A percentile compares a stretch with the other conserved stretches of the same genome.
Evolutionary conservation across 2,113 vertebrate genomes (phyloP).

Genomic region (Dicaeum eximium): DNA sequence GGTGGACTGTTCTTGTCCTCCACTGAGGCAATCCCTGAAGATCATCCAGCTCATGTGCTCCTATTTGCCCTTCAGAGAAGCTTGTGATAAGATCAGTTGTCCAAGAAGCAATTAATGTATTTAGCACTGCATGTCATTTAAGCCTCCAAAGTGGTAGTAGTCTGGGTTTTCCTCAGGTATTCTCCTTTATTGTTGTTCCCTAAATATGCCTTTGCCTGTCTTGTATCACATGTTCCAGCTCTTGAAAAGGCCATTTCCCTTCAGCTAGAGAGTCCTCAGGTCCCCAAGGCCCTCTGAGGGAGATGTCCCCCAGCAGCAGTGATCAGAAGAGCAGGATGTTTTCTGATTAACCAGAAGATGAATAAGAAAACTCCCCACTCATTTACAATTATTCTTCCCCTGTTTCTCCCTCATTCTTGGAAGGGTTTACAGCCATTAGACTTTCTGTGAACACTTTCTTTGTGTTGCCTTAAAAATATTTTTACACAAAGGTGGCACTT

Average conservation of each 20-base stretch:
- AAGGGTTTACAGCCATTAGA: neutral
- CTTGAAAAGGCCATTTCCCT: neutral
- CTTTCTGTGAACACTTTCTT: neutral
- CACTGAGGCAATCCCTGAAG: neutral
- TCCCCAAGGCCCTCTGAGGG: fast-evolving
- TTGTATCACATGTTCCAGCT: neutral
- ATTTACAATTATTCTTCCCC: neutral
- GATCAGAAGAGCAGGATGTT: neutral
- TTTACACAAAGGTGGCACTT: neutral
- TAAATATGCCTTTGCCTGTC: neutral
- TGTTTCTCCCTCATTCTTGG: neutral
- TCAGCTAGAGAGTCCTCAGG: neutral
- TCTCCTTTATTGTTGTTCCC: neutral
- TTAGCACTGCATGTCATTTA: neutral
- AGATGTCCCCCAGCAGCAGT: neutral
- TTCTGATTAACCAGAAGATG: neutral
- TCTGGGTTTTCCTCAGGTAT: neutral
- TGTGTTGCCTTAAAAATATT: neutral
- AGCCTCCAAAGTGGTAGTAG: neutral
- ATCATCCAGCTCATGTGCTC: neutral
- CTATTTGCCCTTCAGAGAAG: neutral
- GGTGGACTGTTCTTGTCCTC: neutral
- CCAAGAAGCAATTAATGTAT: neutral
- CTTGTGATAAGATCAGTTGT: neutral
- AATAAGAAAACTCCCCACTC: neutral